These are phyloP conservation scores for Xenentodon cancila DNA, from an alignment of 2,797 vertebrate genomes.

Conservation along the genomic window DNA sequence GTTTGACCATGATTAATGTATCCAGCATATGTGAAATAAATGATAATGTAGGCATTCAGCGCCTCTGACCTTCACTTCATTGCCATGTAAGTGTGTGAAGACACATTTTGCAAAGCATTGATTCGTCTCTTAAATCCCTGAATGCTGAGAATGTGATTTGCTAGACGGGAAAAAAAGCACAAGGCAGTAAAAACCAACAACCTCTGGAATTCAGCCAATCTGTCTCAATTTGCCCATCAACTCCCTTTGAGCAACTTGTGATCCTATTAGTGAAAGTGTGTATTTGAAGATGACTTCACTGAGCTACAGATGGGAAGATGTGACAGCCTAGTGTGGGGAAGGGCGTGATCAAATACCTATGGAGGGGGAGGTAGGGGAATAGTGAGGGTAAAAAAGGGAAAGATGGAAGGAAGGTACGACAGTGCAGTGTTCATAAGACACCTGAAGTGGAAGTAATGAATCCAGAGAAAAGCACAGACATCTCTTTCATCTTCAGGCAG, in stretches of 20 bases:
- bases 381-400: slow-evolving; percentile 16
- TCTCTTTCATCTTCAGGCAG: slow-evolving; percentile 79
- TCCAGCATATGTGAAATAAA: slow-evolving; percentile 20
- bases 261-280: slow-evolving; percentile 68
- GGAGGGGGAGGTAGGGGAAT: not conserved
- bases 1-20: slow-evolving; percentile 1
- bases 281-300: slow-evolving; percentile 67
- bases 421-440: slow-evolving; percentile 62
- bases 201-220: slow-evolving; percentile 62
- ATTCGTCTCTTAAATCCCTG: slow-evolving; percentile 15
- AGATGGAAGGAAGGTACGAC: slow-evolving; percentile 34
- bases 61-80: slow-evolving; percentile 43
- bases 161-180: slow-evolving; percentile 26
- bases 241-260: slow-evolving; percentile 64
- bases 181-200: slow-evolving; percentile 13
- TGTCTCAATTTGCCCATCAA: slow-evolving; percentile 80
- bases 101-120: slow-evolving; percentile 5
- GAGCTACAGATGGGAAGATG: slow-evolving; percentile 47
- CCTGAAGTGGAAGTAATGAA: slow-evolving; percentile 83
- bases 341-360: slow-evolving; percentile 15
- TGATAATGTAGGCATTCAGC: slow-evolving; percentile 6
- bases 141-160: slow-evolving; percentile 34
- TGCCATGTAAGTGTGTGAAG: slow-evolving; percentile 16
- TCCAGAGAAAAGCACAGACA: slow-evolving; percentile 62
- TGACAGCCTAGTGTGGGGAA: slow-evolving; percentile 42